Base-by-base conservation (phyloP, 2,888 invertebrate genomes). In the Asteroscopus sphinx region DNA sequence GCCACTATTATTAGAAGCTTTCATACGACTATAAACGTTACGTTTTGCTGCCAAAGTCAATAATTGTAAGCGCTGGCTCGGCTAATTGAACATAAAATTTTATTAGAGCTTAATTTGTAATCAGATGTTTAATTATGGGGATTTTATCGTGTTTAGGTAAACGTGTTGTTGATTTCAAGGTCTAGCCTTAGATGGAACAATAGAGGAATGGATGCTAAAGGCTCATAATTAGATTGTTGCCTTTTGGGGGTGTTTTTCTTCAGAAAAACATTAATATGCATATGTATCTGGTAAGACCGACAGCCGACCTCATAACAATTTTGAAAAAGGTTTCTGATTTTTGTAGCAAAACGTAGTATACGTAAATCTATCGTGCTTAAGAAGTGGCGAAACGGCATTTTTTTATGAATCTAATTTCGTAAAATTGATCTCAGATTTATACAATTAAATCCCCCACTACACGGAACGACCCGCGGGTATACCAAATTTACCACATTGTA, bases 401-500 rank as follows among this genome's bases (percentile, higher is more conserved):
- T 75, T 75, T 77, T 74, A 73, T 84, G 87, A 88, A 88, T 88
- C 88, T 90, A 68, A 79, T 73, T 79, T 77, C 81, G 70, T 76
- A 76, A 80, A 82, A 82, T 88, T 92, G 93, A 93, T 92, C 92
- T 93, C 92, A 92, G 80, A 84, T 76, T 81, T 76, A 77, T 76
- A 77, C 73, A 74, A 75, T 76, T 57, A 70, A 68, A 72, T 75
- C 72, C 73, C 76, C 81, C 83, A 78, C 73, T 75, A 75, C 85
- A 85, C 85, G 87, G 83, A 69, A 63, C 83, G 80, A 82, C 83
- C 85, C 84, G 85, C 83, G 70, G 74, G 76, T 85, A 90, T 90
- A 93, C 93, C 93, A 93, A 93, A 93, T 87, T 82, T 88, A 89
- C 86, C 87, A 87, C 83, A 81, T 71, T 91, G 89, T 90, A 88